Percentiles rank a stretch among this genome's conserved stretches.
Evolutionary conservation across 2,113 vertebrate species (phyloP).

Genomic region (Limanda limanda): DNA sequence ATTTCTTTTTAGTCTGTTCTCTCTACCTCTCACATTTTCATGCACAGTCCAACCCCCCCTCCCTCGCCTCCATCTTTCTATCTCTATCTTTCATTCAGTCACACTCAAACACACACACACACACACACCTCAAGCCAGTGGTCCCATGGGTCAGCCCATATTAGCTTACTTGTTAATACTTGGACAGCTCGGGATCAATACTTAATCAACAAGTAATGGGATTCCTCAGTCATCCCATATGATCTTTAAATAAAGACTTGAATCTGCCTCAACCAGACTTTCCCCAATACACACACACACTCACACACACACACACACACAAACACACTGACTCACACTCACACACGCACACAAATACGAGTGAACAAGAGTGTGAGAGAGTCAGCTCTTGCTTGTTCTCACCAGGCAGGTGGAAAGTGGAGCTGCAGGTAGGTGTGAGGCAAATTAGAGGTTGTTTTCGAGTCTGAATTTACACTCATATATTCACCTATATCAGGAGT

Average conservation of each 20-base stretch:
- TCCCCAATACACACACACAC: background rate
- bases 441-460: constrained; percentile 15
- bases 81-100: constrained; percentile 44
- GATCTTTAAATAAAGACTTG: constrained; percentile 99
- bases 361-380: constrained; percentile 35
- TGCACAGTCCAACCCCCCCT: background rate
- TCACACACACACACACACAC: constrained; percentile 3
- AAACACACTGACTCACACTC: constrained; percentile 7
- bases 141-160: constrained; percentile 98
- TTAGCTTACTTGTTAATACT: constrained; percentile 99
- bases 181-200: constrained; percentile 93
- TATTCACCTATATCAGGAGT: background rate
- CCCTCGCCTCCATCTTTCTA: constrained; percentile 36
- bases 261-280: constrained; percentile 85
- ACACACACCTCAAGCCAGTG: constrained; percentile 84
- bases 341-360: constrained; percentile 2
- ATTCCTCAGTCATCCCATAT: constrained; percentile 99
- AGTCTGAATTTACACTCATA: background rate
- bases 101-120: constrained; percentile 13
- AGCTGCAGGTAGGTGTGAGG: constrained; percentile 37
- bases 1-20: constrained; percentile 65
- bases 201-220: constrained; percentile 99
- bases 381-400: constrained; percentile 38
- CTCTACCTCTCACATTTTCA: constrained; percentile 39
- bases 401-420: constrained; percentile 39